Conservation (phyloP, 1,140 invertebrate genomes). For the Papilio glaucus region DNA sequence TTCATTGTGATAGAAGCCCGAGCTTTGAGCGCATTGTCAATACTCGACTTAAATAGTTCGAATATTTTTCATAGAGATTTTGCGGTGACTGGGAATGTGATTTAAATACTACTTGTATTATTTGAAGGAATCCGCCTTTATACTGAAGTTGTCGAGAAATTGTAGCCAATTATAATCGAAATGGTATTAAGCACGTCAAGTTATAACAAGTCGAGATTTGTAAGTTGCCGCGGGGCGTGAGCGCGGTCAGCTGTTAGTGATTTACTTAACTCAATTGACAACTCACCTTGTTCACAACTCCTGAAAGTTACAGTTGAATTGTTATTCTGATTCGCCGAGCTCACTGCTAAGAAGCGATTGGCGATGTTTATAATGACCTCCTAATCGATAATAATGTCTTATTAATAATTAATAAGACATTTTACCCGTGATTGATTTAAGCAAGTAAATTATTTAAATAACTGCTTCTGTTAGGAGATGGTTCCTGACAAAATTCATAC, state of each 20-base stretch:
- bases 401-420: too few species aligned
- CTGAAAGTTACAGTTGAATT: neutral
- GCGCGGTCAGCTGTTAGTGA: neutral
- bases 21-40: constrained; percentile 1
- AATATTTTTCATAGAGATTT: constrained; percentile 14
- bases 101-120: too few species aligned
- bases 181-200: constrained; percentile 3
- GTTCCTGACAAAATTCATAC: too few species aligned
- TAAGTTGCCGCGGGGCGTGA: neutral
- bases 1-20: neutral
- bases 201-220: constrained; percentile 4
- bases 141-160: neutral
- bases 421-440: too few species aligned
- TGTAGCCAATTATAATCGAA: neutral
- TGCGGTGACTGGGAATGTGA: neutral
- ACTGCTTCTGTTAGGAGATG: too few species aligned
- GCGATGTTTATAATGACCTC: neutral
- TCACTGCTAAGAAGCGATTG: neutral
- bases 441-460: too few species aligned
- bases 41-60: constrained; percentile 14
- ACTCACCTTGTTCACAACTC: neutral
- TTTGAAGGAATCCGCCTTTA: too few species aligned
- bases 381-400: too few species aligned
- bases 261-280: constrained; percentile 3
- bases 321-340: neutral